Conservation (phyloP, 2,797 vertebrate genomes). For the Kryptopterus vitreolus region DNA sequence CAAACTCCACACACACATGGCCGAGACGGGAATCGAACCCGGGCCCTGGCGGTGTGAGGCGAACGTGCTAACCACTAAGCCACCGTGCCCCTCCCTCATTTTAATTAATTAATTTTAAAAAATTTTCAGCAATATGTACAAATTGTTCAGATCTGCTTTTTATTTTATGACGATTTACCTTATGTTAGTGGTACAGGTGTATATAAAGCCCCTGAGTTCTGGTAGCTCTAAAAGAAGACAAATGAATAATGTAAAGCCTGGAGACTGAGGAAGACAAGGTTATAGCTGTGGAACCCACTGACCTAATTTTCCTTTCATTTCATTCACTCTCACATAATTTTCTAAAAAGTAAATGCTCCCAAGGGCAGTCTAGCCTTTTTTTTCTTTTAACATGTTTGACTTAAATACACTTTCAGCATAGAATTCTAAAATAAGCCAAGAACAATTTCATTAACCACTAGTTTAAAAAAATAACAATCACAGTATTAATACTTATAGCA, state of each 20-base stretch:
- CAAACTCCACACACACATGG: too few species aligned
- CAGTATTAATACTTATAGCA: neutral
- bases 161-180: neutral
- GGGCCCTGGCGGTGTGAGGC: too few species aligned
- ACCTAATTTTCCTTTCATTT: slow-evolving; percentile 63
- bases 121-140: neutral
- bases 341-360: slow-evolving; percentile 23
- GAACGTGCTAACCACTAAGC: too few species aligned
- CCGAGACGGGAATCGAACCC: too few species aligned
- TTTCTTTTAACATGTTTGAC: neutral
- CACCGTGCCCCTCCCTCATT: too few species aligned
- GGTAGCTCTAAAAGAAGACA: slow-evolving; percentile 50
- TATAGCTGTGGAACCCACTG: slow-evolving; percentile 67
- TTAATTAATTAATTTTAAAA: too few species aligned
- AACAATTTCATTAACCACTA: neutral
- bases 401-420: slow-evolving; percentile 1
- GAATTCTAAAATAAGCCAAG: neutral
- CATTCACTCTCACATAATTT: neutral
- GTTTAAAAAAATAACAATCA: neutral
- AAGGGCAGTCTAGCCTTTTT: neutral
- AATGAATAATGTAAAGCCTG: slow-evolving; percentile 72
- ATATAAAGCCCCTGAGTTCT: slow-evolving; percentile 31
- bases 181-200: slow-evolving; percentile 37
- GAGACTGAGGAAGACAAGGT: slow-evolving; percentile 57
- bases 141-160: neutral